These are phyloP conservation scores for Anthopleura sola DNA, from an alignment of 64 coral and sea anemone genomes.

Conservation along the genomic window DNA sequence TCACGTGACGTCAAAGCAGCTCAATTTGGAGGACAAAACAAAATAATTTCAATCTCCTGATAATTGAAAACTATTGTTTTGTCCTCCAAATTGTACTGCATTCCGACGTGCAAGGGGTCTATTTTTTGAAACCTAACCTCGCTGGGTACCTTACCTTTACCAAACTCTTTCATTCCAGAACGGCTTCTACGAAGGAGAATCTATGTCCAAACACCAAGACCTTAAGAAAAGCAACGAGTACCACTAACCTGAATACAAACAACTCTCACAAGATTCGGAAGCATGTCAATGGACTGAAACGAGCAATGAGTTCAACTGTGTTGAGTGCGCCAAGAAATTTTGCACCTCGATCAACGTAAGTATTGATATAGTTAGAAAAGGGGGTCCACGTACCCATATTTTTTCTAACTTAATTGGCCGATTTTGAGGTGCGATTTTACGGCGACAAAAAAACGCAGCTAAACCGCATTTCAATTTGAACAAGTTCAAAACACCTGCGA, in stretches of 20 bases:
- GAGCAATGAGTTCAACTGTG: constrained; percentile 35
- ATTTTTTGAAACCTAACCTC: too few relatives aligned
- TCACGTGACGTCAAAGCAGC: too few relatives aligned
- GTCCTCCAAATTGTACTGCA: too few relatives aligned
- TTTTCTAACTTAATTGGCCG: too few relatives aligned
- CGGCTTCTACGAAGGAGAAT: background rate
- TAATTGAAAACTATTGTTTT: background rate
- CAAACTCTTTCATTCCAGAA: background rate
- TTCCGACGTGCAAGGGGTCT: too few relatives aligned
- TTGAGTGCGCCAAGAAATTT: constrained; percentile 35
- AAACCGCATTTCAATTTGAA: background rate
- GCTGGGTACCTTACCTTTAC: too few relatives aligned
- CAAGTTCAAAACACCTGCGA: background rate
- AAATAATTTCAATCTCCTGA: too few relatives aligned
- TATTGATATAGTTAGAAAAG: too few relatives aligned
- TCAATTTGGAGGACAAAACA: too few relatives aligned
- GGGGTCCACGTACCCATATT: background rate
- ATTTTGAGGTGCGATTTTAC: too few relatives aligned
- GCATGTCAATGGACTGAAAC: constrained; percentile 41
- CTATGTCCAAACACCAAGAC: background rate
- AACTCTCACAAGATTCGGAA: constrained; percentile 44
- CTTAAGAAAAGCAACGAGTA: background rate
- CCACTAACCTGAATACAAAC: constrained; percentile 1
- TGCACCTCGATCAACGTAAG: constrained; percentile 54
- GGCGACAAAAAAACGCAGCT: too few relatives aligned